phyloP scores from a whole-genome alignment of 2,888 invertebrate species.

The Morpho deidamia region DNA sequence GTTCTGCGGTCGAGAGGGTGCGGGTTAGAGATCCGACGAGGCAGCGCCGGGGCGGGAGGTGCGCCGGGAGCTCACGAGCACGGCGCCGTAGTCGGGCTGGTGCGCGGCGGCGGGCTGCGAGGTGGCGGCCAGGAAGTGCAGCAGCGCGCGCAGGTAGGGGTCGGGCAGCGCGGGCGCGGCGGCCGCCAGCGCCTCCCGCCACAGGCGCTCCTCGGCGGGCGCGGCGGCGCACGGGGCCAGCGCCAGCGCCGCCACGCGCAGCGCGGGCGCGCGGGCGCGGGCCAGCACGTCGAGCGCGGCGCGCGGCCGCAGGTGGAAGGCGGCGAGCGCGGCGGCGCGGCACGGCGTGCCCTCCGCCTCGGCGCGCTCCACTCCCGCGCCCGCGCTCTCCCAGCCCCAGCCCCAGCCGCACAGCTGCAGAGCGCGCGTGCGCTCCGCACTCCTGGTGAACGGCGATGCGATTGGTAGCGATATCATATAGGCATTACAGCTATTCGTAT shows the following conservation, averaged over 20 bases:
- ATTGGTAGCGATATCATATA: too few relatives aligned
- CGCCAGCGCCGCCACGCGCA: slow-evolving; percentile 78
- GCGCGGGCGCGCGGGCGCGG: slow-evolving; percentile 73
- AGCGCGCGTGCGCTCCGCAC: slow-evolving; percentile 87
- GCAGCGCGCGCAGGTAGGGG: slow-evolving; percentile 93
- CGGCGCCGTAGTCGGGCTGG: slow-evolving; percentile 38
- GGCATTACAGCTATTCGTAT: too few relatives aligned
- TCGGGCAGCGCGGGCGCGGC: slow-evolving; percentile 90
- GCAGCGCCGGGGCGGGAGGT: slow-evolving; percentile 65
- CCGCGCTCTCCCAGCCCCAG: slow-evolving; percentile 83
- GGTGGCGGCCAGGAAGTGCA: slow-evolving; percentile 92
- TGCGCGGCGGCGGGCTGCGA: slow-evolving; percentile 74
- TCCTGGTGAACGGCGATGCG: slow-evolving; percentile 53
- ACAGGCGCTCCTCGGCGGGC: slow-evolving; percentile 87
- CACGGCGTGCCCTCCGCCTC: slow-evolving; percentile 84
- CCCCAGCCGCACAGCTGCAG: slow-evolving; percentile 94
- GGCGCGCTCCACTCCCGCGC: slow-evolving; percentile 75
- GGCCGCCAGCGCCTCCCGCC: slow-evolving; percentile 88
- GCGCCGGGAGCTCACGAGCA: slow-evolving; percentile 51
- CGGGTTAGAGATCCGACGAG: slow-evolving; percentile 24
- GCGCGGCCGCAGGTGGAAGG: slow-evolving; percentile 92
- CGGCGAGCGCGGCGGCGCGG: slow-evolving; percentile 93
- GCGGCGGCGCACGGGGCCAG: slow-evolving; percentile 89
- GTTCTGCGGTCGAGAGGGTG: slow-evolving; percentile 70
- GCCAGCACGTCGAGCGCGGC: slow-evolving; percentile 92